A percentile compares a stretch with the other conserved stretches of the same genome.
phyloP scores from a whole-genome alignment of 2,888 invertebrate genomes.

The Galeopsomyia nigrocyanea region DNA sequence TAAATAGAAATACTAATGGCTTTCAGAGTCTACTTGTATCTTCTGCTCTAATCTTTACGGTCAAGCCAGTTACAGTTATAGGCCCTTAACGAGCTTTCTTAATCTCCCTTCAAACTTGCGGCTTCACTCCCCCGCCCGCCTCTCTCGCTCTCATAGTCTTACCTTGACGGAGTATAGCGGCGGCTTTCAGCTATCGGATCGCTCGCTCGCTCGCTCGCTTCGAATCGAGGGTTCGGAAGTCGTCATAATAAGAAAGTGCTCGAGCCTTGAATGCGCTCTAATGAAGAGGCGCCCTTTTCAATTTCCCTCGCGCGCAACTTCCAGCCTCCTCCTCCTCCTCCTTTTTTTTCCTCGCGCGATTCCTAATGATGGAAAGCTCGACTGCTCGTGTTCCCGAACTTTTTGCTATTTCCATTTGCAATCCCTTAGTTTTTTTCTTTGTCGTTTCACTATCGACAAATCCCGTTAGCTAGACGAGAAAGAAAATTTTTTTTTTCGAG shows the following conservation, averaged over 20 bases:
- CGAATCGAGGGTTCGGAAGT: not conserved
- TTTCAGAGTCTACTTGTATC: slow-evolving; percentile 30
- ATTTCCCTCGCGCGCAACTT: not conserved
- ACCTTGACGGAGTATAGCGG: not conserved
- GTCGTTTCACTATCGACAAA: not conserved
- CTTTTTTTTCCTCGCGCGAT: no score
- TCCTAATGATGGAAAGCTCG: no score
- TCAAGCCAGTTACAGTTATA: slow-evolving; percentile 38
- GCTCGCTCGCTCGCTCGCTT: no score
- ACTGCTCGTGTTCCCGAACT: not conserved
- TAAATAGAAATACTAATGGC: slow-evolving; percentile 38
- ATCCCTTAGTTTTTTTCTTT: not conserved
- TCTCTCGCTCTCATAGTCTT: not conserved
- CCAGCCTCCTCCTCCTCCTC: no score
- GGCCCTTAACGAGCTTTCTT: slow-evolving; percentile 41
- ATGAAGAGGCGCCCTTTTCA: slow-evolving; percentile 24
- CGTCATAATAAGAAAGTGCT: slow-evolving; percentile 24
- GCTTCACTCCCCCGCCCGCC: not conserved
- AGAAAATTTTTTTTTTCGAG: not conserved
- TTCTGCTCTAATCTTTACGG: slow-evolving; percentile 35
- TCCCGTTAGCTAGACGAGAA: not conserved
- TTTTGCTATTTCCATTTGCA: not conserved
- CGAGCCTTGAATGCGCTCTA: slow-evolving; percentile 15
- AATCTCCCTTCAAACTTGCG: slow-evolving; percentile 41
- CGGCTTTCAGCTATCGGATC: not conserved